Base-by-base conservation (phyloP, 1,140 invertebrate species). In the Pseudomyrmex concolor region DNA sequence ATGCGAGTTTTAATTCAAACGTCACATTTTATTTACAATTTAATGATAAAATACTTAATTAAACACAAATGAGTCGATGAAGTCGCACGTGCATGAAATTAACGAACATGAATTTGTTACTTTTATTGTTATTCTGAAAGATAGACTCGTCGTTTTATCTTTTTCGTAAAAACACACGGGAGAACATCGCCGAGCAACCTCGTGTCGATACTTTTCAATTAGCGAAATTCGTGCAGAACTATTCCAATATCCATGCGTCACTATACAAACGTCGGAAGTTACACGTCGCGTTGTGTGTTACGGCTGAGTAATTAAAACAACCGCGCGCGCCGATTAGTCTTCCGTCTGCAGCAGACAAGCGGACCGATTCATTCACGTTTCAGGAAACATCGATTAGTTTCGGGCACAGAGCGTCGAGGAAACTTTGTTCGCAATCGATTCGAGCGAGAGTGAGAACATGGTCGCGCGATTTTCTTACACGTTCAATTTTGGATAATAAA, bases 231-330 rank as follows among this genome's bases (percentile, higher is more conserved):
- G 2, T 55, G 50, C n/a, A 45, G 7, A 78, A 86, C 55, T 60
- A 72, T 73, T 72, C 51, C 83, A 81, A 73, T 74, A 81, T 85
- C 57, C 63, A 50, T 67, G 19, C 55, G 4, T 7, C 9, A 2
- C 34, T 25, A 19, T 12, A 15, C 13, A 48, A 17, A 43, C 67
- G 25, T 54, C 34, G 34, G 17, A 59, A 67, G 74, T 70, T 78
- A 54, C 34, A 34, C 67, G 45, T 71, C 17, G 25, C 15, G 54
- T 70, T 34, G 34, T 34, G 34, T 34, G 34, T 60, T 43, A 34
- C 50, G 10, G 55, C 15, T 22, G 43, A 76, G 76, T 57, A 71
- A 86, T 86, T 86, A 86, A 86, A 86, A 83, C 84, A 43, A 71
- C 54, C 57, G 55, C 12, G 54, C 57, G 50, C 12, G 54, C n/a